A percentile compares a stretch with the other conserved stretches of the same genome.
These are phyloP conservation scores for Enteromius afrohamiltoni DNA, from an alignment of 2,797 vertebrate species.

Conservation along the genomic window DNA sequence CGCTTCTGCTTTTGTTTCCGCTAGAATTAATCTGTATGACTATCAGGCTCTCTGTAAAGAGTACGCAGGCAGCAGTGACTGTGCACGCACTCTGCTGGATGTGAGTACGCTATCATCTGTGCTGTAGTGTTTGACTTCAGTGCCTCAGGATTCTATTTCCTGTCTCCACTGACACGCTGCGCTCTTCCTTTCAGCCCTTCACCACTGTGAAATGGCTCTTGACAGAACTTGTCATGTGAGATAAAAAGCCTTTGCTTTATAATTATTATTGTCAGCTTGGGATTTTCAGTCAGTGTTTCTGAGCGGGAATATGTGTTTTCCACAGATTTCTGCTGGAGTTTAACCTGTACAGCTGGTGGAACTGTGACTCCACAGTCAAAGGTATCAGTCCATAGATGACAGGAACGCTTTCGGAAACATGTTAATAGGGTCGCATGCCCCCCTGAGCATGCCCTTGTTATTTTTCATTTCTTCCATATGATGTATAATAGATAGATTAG, in stretches of 20 bases:
- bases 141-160: slow-evolving; percentile 38
- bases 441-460: not conserved
- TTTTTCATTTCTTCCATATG: not conserved
- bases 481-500: not conserved
- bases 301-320: slow-evolving; percentile 39
- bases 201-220: slow-evolving; percentile 93
- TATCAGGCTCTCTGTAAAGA: slow-evolving; percentile 95
- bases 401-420: not conserved
- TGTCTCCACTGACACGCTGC: slow-evolving; percentile 20
- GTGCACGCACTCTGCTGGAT: slow-evolving; percentile 86
- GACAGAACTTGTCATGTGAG: slow-evolving; percentile 96
- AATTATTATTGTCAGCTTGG: not conserved
- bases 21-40: slow-evolving; percentile 94
- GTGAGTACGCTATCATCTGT: slow-evolving; percentile 78
- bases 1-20: slow-evolving; percentile 61
- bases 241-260: slow-evolving; percentile 45
- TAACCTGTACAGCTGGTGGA: slow-evolving; percentile 98
- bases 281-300: slow-evolving; percentile 47
- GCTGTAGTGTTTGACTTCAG: slow-evolving; percentile 13
- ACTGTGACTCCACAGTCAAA: slow-evolving; percentile 88
- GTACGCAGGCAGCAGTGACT: slow-evolving; percentile 91
- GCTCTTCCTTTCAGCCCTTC: slow-evolving; percentile 84
- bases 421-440: slow-evolving; percentile 12
- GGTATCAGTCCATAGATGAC: slow-evolving; percentile 70
- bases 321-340: slow-evolving; percentile 95